Evolutionary conservation across 2,888 invertebrate species (phyloP).

Genomic region (Lasioglossum zephyrum): DNA sequence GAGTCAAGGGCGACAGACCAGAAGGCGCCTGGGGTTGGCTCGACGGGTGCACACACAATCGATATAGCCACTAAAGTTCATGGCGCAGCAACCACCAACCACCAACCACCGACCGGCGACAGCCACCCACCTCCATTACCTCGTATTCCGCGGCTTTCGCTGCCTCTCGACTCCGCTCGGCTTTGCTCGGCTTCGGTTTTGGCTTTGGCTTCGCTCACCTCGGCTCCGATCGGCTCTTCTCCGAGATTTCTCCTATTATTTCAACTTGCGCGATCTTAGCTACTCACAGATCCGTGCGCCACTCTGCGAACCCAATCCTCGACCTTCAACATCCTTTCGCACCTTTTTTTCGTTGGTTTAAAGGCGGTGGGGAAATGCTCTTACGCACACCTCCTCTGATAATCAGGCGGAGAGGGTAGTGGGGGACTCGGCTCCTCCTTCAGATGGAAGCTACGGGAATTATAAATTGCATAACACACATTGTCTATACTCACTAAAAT

Average conservation of each 20-base stretch:
- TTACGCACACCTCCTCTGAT: no score
- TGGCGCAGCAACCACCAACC: conserved; percentile 76
- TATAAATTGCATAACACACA: no score
- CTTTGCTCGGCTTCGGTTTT: not conserved
- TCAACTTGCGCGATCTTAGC: conserved; percentile 19
- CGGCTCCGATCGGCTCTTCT: not conserved
- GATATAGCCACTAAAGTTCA: conserved; percentile 82
- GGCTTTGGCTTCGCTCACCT: not conserved
- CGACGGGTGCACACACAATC: conserved; percentile 78
- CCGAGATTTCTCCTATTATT: conserved; percentile 30
- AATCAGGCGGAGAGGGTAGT: no score
- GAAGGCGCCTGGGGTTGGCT: conserved; percentile 79
- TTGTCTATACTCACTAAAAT: no score
- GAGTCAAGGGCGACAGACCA: conserved; percentile 82
- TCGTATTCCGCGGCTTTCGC: conserved; percentile 28
- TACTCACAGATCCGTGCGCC: not conserved
- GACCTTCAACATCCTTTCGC: conserved; percentile 13
- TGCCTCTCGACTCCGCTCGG: not conserved
- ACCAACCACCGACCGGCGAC: conserved; percentile 55
- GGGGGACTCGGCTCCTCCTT: no score
- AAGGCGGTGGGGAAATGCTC: no score
- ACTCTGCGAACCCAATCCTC: not conserved
- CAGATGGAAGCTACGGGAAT: no score
- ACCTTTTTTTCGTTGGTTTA: no score
- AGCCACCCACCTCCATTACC: conserved; percentile 57